These are phyloP conservation scores for Sturnira hondurensis DNA, from an alignment of 2,113 vertebrate species.

Conservation along the genomic window DNA sequence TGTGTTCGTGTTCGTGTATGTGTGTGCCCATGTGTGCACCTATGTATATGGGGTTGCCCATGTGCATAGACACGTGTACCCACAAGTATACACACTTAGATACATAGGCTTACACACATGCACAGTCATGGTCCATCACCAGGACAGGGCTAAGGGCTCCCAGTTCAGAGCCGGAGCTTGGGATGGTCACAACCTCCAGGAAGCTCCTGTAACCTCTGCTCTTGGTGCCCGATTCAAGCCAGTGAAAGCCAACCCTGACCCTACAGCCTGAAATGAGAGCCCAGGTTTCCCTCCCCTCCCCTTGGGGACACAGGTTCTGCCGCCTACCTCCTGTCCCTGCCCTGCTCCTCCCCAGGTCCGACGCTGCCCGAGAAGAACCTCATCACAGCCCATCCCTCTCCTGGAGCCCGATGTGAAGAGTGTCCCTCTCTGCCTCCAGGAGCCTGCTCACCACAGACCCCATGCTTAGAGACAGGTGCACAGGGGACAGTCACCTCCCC, in stretches of 20 bases:
- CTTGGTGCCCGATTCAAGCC: background rate
- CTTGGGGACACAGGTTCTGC: background rate
- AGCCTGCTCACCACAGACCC: background rate
- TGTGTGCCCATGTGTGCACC: accelerated
- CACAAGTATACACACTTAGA: background rate
- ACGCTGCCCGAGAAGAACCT: background rate
- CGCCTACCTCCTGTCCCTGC: background rate
- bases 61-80: background rate
- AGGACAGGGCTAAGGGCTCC: background rate
- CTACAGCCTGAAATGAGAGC: too few species aligned
- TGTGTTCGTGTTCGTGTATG: too few species aligned
- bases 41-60: background rate
- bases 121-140: background rate
- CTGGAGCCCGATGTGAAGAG: background rate
- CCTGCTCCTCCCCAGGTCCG: background rate
- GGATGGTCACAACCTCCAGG: background rate
- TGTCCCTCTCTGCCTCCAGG: background rate
- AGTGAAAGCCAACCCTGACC: background rate
- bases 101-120: background rate
- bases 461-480: background rate
- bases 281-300: background rate
- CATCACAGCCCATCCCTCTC: background rate
- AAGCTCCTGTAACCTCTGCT: background rate
- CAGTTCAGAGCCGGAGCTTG: background rate
- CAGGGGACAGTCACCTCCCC: background rate